phyloP scores from a whole-genome alignment of 2,888 invertebrate species.

The Hirtodrosophila cameraria region DNA sequence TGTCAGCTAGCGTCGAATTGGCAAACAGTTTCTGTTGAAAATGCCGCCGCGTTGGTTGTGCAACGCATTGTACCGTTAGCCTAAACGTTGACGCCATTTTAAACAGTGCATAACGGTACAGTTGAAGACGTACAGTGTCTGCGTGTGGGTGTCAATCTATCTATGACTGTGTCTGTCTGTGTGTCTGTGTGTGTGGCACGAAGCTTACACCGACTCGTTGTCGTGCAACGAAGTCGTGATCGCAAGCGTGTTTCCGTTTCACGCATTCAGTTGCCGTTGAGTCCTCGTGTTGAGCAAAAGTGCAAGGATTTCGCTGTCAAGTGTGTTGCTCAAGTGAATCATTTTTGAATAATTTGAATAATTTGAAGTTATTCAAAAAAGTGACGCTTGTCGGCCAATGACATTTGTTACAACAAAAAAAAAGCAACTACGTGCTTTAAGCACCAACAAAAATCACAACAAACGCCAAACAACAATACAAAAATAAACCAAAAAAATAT shows the following conservation, averaged over 20 bases:
- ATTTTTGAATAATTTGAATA: constrained; percentile 20
- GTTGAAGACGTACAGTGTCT: constrained; percentile 17
- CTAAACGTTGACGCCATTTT: constrained; percentile 54
- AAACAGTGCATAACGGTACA: constrained; percentile 62
- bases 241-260: constrained; percentile 54
- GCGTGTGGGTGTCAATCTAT: constrained; percentile 3
- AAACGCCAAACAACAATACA: constrained; percentile 9
- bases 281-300: constrained; percentile 46
- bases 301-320: constrained; percentile 28
- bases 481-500: constrained; percentile 3
- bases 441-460: constrained; percentile 14
- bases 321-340: constrained; percentile 15
- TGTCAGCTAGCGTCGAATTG: constrained; percentile 30
- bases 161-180: constrained; percentile 4
- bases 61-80: constrained; percentile 44
- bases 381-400: constrained; percentile 22
- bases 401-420: constrained; percentile 10
- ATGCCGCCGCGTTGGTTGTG: constrained; percentile 74
- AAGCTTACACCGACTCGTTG: constrained; percentile 34
- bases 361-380: constrained; percentile 17
- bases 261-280: constrained; percentile 54
- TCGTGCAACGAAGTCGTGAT: constrained; percentile 55
- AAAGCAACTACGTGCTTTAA: constrained; percentile 44
- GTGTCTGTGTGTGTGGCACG: constrained; percentile 24
- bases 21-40: constrained; percentile 71